These are phyloP conservation scores for Musca vetustissima DNA, from an alignment of 1,140 invertebrate species.

Conservation along the genomic window DNA sequence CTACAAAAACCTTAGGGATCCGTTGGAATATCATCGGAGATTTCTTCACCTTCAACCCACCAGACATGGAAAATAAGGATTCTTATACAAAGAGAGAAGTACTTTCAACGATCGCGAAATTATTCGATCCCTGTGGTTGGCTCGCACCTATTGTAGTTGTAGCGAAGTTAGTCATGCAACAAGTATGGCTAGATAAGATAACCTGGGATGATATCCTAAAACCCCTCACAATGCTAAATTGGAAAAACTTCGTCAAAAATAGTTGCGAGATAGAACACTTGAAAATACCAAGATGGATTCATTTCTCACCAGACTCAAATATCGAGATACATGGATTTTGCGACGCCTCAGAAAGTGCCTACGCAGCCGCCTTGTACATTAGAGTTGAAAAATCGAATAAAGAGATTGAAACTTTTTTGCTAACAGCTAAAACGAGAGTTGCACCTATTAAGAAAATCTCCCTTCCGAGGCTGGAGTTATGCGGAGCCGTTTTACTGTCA, in stretches of 20 bases:
- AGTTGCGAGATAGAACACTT: too few species aligned
- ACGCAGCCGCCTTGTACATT: constrained; percentile 40
- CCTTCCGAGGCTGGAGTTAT: neutral
- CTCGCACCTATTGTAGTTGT: too few species aligned
- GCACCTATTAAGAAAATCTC: neutral
- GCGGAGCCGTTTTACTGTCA: neutral
- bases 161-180: too few species aligned
- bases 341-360: constrained; percentile 38
- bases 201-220: constrained; percentile 47
- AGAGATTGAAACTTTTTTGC: neutral
- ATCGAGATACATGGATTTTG: constrained; percentile 41
- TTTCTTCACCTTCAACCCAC: neutral
- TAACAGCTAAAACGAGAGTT: neutral
- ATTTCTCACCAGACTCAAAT: neutral
- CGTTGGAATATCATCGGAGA: too few species aligned
- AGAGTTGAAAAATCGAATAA: constrained; percentile 11
- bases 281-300: constrained; percentile 31
- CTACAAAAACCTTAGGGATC: neutral
- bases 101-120: constrained; percentile 53
- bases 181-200: constrained; percentile 47
- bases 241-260: neutral
- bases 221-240: constrained; percentile 29
- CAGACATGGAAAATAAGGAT: neutral
- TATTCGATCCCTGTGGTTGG: too few species aligned
- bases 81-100: constrained; percentile 34